Evolutionary conservation across 2,113 vertebrate genomes (phyloP), one percentile per base, ranked within the genome.

Genomic region (Psilopsiagon aurifrons): DNA sequence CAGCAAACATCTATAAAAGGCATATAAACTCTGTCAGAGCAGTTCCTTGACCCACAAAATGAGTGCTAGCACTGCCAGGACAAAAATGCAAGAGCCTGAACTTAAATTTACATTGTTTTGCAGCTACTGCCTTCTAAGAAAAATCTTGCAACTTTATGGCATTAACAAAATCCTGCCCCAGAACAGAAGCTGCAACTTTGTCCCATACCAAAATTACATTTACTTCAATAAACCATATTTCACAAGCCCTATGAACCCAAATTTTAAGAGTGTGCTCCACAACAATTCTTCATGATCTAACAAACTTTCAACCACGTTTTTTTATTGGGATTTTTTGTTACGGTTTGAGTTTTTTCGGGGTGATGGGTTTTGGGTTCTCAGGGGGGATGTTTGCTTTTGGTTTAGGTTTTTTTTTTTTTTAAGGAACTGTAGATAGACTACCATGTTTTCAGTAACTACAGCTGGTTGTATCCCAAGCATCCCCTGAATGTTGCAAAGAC

Each of bases 261-360:
- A 51, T 75, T 69, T 84, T 77, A 81, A 54, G 28, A 70, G 10
- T 75, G 35, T 5, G 74, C 29, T 82, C 18, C 23, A 63, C 7
- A 78, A 8, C 2, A 86, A n/a, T 51, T 54, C 19, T 70, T 74
- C 9, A 5, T 37, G 39, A n/a, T 14, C 54, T 64, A 94, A 73
- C 13, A 17, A 73, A 64, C 10, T 47, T 13, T 3, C 33, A 35
- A 47, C 3, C 39, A 7, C 9, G 4, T 5, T 23, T 24, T 51
- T 17, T 39, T 3, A 11, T 57, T 0, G 3, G 33, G 9, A 0
- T 0, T 1, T 2, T 27, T 44, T 33, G 33, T 59, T 59, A 23
- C 20, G 14, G 5, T 59, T 63, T 19, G 15, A 3, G 6, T 16
- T 84, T 84, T 62, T 27, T 2, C 28, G 13, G 15, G 16, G 22